Evolutionary conservation across 2,797 vertebrate genomes (phyloP).

Genomic region (Microctenopoma stevenorrisi): DNA sequence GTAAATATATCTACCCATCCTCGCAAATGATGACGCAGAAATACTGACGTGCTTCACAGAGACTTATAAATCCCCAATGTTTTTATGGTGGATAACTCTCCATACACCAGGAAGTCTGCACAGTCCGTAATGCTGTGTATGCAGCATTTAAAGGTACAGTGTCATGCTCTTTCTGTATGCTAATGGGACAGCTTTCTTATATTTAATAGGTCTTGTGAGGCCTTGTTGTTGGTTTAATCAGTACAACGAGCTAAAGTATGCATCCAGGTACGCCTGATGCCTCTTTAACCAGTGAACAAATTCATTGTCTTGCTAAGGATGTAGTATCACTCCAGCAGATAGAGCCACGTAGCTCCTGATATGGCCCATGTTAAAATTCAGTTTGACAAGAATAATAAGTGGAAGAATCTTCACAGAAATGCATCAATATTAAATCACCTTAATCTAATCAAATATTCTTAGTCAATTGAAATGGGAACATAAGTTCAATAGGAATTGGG

Average conservation of each 20-base stretch:
- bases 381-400: conserved; percentile 49
- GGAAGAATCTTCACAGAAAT: conserved; percentile 55
- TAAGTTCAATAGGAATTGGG: conserved; percentile 19
- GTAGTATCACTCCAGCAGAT: conserved; percentile 22
- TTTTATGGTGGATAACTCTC: conserved; percentile 61
- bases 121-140: conserved; percentile 32
- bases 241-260: conserved; percentile 29
- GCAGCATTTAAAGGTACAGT: conserved; percentile 43
- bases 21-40: conserved; percentile 52
- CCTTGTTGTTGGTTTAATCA: conserved; percentile 57
- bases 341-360: conserved; percentile 30
- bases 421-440: conserved; percentile 58
- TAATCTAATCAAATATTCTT: conserved; percentile 56
- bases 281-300: conserved; percentile 45
- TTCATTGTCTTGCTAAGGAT: conserved; percentile 42
- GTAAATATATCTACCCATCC: conserved; percentile 54
- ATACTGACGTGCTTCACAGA: conserved; percentile 51
- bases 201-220: conserved; percentile 64
- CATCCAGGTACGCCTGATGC: conserved; percentile 27
- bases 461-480: conserved; percentile 45
- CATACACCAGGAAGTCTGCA: conserved; percentile 37
- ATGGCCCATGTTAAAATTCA: conserved; percentile 39
- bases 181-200: conserved; percentile 45
- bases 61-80: conserved; percentile 59
- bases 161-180: conserved; percentile 35